phyloP scores from a whole-genome alignment of 2,113 vertebrate species.

The Sylvietta virens region DNA sequence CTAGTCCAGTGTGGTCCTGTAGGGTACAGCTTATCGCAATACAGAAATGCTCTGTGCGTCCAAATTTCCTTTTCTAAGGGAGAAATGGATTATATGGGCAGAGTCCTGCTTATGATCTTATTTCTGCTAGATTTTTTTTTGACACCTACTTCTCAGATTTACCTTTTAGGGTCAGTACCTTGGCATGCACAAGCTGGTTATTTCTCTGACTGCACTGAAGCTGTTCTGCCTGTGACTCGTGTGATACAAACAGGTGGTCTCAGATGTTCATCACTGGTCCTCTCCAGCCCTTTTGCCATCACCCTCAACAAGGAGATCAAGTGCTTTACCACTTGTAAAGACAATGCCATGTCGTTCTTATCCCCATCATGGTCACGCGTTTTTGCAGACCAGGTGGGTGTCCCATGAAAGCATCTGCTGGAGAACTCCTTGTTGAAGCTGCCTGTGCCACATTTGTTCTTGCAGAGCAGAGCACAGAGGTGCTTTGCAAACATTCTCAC shows the following conservation, averaged over 20 bases:
- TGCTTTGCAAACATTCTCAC: not conserved
- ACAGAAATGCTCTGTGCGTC: not conserved
- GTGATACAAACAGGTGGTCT: not conserved
- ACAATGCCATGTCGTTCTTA: not conserved
- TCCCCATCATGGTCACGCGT: accelerated
- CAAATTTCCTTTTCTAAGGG: not conserved
- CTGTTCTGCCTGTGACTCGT: not conserved
- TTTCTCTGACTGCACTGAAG: not conserved
- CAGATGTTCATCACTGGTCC: not conserved
- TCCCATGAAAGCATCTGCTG: not conserved
- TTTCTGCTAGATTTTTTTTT: not conserved
- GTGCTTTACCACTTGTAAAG: not conserved
- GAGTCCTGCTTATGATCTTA: not conserved
- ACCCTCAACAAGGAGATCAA: not conserved
- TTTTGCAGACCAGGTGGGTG: not conserved
- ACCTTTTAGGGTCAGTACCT: not conserved
- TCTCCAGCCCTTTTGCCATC: not conserved
- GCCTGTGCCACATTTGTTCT: not conserved
- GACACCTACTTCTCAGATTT: not conserved
- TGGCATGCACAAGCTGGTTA: not conserved
- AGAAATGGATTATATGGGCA: not conserved
- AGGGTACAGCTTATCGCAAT: not conserved
- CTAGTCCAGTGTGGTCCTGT: not conserved
- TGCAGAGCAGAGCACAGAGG: not conserved
- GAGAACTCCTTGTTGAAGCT: not conserved